These are phyloP conservation scores for Stichodactyla mertensii DNA, from an alignment of 64 coral and sea anemone species.

Conservation along the genomic window DNA sequence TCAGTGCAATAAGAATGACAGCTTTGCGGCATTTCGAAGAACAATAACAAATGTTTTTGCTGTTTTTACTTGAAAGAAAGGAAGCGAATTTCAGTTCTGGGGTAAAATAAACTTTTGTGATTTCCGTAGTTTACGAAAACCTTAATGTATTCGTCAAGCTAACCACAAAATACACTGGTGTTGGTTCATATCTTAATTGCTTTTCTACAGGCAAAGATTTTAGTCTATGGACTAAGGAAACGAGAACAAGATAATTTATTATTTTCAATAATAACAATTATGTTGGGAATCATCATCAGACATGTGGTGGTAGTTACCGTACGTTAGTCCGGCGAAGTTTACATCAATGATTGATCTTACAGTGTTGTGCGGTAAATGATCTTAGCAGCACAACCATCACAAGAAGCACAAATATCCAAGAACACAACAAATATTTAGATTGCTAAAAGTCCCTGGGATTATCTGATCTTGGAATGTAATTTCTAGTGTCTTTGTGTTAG, in stretches of 20 bases:
- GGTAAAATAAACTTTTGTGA: slow-evolving; percentile 9
- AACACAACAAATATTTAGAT: slow-evolving; percentile 29
- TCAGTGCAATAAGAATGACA: slow-evolving; percentile 16
- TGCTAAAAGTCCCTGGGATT: slow-evolving; percentile 13
- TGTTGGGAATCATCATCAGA: not conserved
- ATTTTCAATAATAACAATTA: slow-evolving; percentile 17
- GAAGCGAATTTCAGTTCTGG: slow-evolving; percentile 14
- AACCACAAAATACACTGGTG: not conserved
- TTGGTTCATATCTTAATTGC: slow-evolving; percentile 24
- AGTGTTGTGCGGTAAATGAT: not conserved
- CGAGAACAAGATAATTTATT: slow-evolving; percentile 2
- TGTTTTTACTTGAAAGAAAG: slow-evolving; percentile 16
- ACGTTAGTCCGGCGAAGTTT: not conserved
- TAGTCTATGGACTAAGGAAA: slow-evolving; percentile 5
- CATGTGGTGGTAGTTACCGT: not conserved
- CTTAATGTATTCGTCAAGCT: not conserved
- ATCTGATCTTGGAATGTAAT: slow-evolving; percentile 28
- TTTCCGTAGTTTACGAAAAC: slow-evolving; percentile 16
- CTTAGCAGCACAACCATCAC: not conserved
- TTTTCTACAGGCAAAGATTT: slow-evolving; percentile 15
- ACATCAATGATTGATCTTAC: not conserved
- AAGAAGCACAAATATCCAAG: slow-evolving; percentile 32
- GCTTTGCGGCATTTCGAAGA: slow-evolving; percentile 14
- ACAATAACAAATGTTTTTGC: slow-evolving; percentile 22
- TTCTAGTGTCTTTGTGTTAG: slow-evolving; percentile 19